These are phyloP conservation scores for Drosophila neocordata DNA, from an alignment of 1,140 invertebrate species.

Conservation along the genomic window DNA sequence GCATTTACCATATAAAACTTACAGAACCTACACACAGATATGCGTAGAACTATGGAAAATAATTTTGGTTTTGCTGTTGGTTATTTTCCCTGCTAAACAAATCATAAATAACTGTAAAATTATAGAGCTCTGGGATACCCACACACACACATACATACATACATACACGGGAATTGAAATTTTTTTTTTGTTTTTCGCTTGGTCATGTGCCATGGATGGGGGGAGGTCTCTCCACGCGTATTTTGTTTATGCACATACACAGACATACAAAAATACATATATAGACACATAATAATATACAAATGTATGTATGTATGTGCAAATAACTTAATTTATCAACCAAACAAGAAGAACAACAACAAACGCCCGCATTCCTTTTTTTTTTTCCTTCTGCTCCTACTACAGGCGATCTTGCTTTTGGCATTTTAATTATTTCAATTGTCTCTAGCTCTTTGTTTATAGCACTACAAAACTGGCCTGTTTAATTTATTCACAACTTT, in stretches of 20 bases:
- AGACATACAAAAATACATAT: too few relatives aligned
- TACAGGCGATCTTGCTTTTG: slow-evolving; percentile 41
- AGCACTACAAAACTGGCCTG: slow-evolving; percentile 30
- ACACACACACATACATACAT: slow-evolving; percentile 7
- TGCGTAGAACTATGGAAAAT: slow-evolving; percentile 49
- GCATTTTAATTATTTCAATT: slow-evolving; percentile 79
- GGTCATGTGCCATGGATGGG: slow-evolving; percentile 41
- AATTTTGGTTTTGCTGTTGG: slow-evolving; percentile 15
- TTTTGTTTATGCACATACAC: neutral
- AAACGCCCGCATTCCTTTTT: slow-evolving; percentile 59
- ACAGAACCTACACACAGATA: slow-evolving; percentile 14
- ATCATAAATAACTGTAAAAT: slow-evolving; percentile 67
- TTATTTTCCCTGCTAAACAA: slow-evolving; percentile 54
- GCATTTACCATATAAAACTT: slow-evolving; percentile 32
- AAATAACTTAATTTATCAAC: slow-evolving; percentile 69
- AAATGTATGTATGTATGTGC: slow-evolving; percentile 20
- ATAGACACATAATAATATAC: neutral
- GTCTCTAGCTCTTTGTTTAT: slow-evolving; percentile 71
- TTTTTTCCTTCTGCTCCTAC: too few relatives aligned
- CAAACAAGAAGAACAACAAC: slow-evolving; percentile 47
- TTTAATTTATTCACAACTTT: slow-evolving; percentile 66
- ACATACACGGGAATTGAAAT: slow-evolving; percentile 18
- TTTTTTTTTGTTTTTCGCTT: slow-evolving; percentile 17
- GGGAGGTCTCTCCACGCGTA: slow-evolving; percentile 52
- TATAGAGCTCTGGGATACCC: slow-evolving; percentile 33